Base-by-base conservation (phyloP, 2,113 vertebrate species). In the Neopipo cinnamomea region DNA sequence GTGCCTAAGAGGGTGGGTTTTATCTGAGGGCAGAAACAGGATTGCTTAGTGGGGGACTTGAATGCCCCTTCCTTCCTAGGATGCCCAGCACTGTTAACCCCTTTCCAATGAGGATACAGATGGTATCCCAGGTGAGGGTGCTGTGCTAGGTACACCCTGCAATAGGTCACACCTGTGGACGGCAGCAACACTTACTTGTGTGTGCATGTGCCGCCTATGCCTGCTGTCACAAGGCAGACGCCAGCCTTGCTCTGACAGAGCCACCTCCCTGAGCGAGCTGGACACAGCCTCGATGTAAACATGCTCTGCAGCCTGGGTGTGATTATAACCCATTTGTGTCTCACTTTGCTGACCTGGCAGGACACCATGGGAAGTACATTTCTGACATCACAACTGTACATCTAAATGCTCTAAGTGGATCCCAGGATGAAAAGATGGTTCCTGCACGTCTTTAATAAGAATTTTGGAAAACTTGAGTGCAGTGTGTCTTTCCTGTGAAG, bases 121-220 rank as follows among this genome's bases (percentile, higher is more conserved):
- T 2, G 3, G 35, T 12, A 33, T 33, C 35, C 3, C 59, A 46
- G 42, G 22, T 14, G 17, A 3, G 8, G 50, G 52, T 14, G 28
- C 68, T 67, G 44, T 1, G 1, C 47, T 14, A 12, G 31, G 73
- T 63, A 21, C 9, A 31, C 44, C 30, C 27, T 4, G 0, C 0
- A 3, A 5, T 3, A 41, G 56, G 46, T 35, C 23, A 55, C 50
- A 16, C 10, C 41, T 66, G 7, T 1, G 30, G 63, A 12, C 42
- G 65, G 19, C 53, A 81, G 55, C 47, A n/a, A 27, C 27, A 17
- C 22, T 9, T 23, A 12, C 0, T 37, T 33, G 15, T 16, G 25
- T 42, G 33, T 3, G 0, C 7, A 8, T 0, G 5, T 46, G 33
- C 44, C 47, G 35, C 13, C 35, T 2, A 0, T 14, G 12, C 20